phyloP scores from a whole-genome alignment of 2,888 invertebrate species.

The Argynnis bischoffii region DNA sequence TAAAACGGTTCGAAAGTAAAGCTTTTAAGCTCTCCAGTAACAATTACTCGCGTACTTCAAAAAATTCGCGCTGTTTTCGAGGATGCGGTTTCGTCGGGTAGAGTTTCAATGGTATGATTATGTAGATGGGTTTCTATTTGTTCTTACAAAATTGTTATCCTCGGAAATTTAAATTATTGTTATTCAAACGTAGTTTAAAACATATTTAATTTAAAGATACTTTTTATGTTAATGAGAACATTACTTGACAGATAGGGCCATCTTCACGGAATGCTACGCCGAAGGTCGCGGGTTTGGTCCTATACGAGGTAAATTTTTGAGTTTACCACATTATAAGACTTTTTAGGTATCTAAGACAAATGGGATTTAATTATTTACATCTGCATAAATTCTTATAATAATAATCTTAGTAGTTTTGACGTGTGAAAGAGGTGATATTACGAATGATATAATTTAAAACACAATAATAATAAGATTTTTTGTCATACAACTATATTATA shows the following conservation, averaged over 20 bases:
- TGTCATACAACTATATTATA: neutral
- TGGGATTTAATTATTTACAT: too few relatives aligned
- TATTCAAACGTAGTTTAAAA: neutral
- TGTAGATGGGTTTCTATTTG: constrained; percentile 29
- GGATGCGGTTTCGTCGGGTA: constrained; percentile 33
- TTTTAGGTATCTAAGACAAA: too few relatives aligned
- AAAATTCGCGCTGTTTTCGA: constrained; percentile 36
- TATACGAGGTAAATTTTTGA: too few relatives aligned
- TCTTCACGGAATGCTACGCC: too few relatives aligned
- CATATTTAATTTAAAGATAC: neutral
- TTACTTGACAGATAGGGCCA: too few relatives aligned
- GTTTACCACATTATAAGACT: too few relatives aligned
- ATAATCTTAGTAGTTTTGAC: too few relatives aligned
- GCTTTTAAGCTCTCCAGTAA: constrained; percentile 67
- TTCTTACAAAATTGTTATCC: constrained; percentile 13
- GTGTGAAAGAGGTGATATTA: too few relatives aligned
- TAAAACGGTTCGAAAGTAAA: constrained; percentile 52
- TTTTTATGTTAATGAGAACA: neutral
- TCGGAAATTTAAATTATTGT: constrained; percentile 13
- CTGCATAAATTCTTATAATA: too few relatives aligned
- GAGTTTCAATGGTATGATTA: constrained; percentile 36
- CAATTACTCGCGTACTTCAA: constrained; percentile 54
- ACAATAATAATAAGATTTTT: neutral
- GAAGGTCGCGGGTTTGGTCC: too few relatives aligned
- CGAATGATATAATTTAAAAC: too few relatives aligned